Conservation (phyloP, 1,140 invertebrate genomes). For the Carposina sasakii region DNA sequence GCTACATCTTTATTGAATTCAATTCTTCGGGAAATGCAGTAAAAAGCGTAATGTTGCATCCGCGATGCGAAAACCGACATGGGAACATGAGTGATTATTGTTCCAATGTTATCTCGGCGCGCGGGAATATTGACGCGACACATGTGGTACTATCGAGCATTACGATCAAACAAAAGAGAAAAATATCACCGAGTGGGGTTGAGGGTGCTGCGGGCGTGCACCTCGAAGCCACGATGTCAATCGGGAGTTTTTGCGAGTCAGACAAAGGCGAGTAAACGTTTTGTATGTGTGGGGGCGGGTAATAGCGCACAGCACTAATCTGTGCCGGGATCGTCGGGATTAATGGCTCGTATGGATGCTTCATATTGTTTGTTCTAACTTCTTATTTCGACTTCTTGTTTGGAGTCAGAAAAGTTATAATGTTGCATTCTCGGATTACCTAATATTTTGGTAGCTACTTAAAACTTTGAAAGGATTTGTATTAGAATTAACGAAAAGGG, state of each 20-base stretch:
- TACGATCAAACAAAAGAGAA: slow-evolving; percentile 37
- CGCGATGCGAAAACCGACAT: no score
- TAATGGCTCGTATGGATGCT: slow-evolving; percentile 63
- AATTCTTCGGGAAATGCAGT: no score
- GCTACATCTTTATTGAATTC: no score
- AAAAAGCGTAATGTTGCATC: no score
- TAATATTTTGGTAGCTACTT: no score
- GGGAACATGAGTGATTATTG: slow-evolving; percentile 27
- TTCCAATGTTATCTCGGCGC: slow-evolving; percentile 20
- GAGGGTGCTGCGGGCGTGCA: neutral
- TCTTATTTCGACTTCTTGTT: slow-evolving; percentile 45
- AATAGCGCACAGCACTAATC: slow-evolving; percentile 59
- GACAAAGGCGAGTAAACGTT: slow-evolving; percentile 63
- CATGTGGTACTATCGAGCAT: no score
- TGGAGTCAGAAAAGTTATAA: no score
- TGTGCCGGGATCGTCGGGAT: slow-evolving; percentile 59
- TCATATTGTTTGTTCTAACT: slow-evolving; percentile 59
- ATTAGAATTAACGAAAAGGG: no score
- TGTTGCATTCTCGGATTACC: no score
- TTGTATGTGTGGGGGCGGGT: slow-evolving; percentile 42
- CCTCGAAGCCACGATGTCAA: slow-evolving; percentile 41
- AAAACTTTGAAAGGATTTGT: no score
- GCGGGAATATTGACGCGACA: slow-evolving; percentile 16
- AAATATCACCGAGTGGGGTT: slow-evolving; percentile 7
- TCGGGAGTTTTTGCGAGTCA: slow-evolving; percentile 51